Base-by-base conservation (phyloP, 2,888 invertebrate species). In the Rhogogaster chlorosoma region DNA sequence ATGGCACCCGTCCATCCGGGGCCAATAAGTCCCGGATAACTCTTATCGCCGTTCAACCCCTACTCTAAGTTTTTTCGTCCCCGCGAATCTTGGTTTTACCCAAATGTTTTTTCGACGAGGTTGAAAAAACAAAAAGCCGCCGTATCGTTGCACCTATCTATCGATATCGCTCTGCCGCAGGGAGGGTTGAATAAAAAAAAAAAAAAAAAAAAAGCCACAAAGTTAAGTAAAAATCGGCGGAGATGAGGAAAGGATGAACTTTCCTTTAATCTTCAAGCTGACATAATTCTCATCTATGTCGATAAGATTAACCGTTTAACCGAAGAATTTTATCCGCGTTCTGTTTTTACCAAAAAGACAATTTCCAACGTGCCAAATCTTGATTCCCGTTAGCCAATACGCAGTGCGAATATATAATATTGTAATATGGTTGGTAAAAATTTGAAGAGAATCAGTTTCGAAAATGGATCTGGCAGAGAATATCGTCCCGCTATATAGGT, bases 1-100 rank as follows among this genome's bases (percentile, higher is more conserved):
- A 91, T 88, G 91, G 90, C 89, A 87, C 88, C 89, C 88, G 89
- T 91, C 91, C 88, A 89, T 90, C 88, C 87, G 85, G 86, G 88
- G 87, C 89, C 90, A 90, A 91, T 90, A 89, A 90, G 89, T 89
- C 89, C 87, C 88, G 83, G 83, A 70, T 83, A 83, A 83, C 45
- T 67, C 83, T 83, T 83, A 83, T 83, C 83, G 64, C 32, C 80
- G 38, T 57, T 80, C 61, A 57, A 80, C 80, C 80, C 80, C 61
- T 80, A 38, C 87, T 88, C 88, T 86, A 87, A 86, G 87, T 87
- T 88, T 87, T 88, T 88, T 87, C 85, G 73, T 53, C 49, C 18
- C 22, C 29, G 53, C 49, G 32, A 53, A 18, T 26, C 49, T 49
- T 29, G n/a, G 45, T 29, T 32, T 80, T 57, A 49, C 18, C 22